Evolutionary conservation across 2,797 vertebrate genomes (phyloP), one percentile per base, ranked within the genome.

Genomic region (Siniperca undulata): DNA sequence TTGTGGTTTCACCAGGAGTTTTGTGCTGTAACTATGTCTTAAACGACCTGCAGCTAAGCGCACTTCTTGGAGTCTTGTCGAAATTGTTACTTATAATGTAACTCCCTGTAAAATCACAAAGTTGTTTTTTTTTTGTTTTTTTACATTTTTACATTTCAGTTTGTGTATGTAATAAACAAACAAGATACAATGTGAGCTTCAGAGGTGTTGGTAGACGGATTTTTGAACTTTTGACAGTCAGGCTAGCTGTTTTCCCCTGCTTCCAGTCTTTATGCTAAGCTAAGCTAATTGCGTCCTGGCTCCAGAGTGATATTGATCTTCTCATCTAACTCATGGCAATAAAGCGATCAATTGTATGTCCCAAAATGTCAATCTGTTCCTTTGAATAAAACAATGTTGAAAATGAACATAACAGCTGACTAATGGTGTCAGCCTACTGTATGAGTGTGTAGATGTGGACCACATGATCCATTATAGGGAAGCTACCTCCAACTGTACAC

Each of bases 381-480:
- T 59, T 36, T 46, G 1, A 59, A 36, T 14, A 2, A 14, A 38
- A 30, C 5, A 12, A 1, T 40, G 17, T 19, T 76, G 11, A 61
- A 59, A 52, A 24, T 1, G 4, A 56, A 17, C 19, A 22, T 12
- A 75, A 20, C 9, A 19, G 7, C 44, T 70, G 73, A 66, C 20
- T 48, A 65, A 66, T 48, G 1, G 27, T 66, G 58, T 59, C 34
- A 56, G 0, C 10, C 5, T 12, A 66, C 53, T 64, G 36, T 19
- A 55, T n/a, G 38, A 69, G 36, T 56, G 76, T 67, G 60, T 30
- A 36, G 40, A 42, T n/a, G 36, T 56, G 30, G 30, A 59, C 30
- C 68, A 68, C 62, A 69, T 56, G 77, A 82, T 40, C 34, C 59
- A 22, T 17, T 30, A 20, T 48, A 20, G 34, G 58, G 74, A 65